phyloP scores from a whole-genome alignment of 1,140 invertebrate genomes.

The Drosophila aff. region DNA sequence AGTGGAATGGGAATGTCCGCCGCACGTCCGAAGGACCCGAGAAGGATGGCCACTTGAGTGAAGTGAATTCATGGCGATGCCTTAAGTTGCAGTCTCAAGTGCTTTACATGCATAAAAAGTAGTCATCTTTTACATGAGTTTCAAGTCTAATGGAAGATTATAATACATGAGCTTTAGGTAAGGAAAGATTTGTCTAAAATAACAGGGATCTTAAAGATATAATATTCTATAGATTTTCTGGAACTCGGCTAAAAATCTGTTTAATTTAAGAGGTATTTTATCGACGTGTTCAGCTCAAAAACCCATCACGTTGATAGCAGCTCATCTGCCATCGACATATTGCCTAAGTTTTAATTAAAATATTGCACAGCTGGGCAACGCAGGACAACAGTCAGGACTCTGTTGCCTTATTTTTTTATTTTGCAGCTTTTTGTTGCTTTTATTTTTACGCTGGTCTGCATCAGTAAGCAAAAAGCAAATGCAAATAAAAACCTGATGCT shows the following conservation, averaged over 20 bases:
- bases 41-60: slow-evolving; percentile 43
- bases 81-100: slow-evolving; percentile 51
- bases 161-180: neutral
- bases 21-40: neutral
- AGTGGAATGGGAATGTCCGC: neutral
- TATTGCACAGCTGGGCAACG: slow-evolving; percentile 49
- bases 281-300: neutral
- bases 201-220: neutral
- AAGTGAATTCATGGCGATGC: slow-evolving; percentile 55
- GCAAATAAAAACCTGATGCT: slow-evolving; percentile 47
- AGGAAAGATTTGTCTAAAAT: neutral
- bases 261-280: neutral
- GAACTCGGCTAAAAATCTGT: neutral
- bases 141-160: slow-evolving; percentile 3
- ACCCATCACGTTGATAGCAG: slow-evolving; percentile 11
- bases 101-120: slow-evolving; percentile 37
- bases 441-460: slow-evolving; percentile 17
- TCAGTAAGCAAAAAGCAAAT: slow-evolving; percentile 59
- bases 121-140: slow-evolving; percentile 5
- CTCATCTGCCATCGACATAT: slow-evolving; percentile 30
- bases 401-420: slow-evolving; percentile 33
- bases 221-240: neutral
- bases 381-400: slow-evolving; percentile 48
- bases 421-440: neutral
- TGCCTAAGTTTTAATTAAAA: slow-evolving; percentile 79